Conservation (phyloP, 1,140 invertebrate genomes). For the Pseudobourletiella spinata region DNA sequence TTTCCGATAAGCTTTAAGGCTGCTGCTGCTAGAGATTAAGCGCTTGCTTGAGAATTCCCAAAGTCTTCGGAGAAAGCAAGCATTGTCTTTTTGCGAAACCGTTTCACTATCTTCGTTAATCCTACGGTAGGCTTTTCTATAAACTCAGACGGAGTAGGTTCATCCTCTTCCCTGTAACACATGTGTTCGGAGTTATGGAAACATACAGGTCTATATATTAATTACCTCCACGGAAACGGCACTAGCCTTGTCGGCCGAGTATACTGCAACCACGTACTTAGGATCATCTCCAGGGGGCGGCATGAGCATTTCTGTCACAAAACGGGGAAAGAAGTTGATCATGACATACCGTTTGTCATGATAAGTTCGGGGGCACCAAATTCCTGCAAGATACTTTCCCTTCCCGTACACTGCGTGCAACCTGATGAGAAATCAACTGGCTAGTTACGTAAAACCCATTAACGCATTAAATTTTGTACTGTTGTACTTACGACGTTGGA, state of each 20-base stretch:
- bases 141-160: too few species aligned
- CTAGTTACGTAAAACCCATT: background rate
- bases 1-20: too few species aligned
- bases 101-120: too few species aligned
- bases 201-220: too few species aligned
- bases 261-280: constrained; percentile 26
- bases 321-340: constrained; percentile 32
- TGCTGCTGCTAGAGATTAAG: too few species aligned
- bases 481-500: constrained; percentile 26
- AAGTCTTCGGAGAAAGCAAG: too few species aligned
- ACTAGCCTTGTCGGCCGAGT: constrained; percentile 9
- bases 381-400: constrained; percentile 17
- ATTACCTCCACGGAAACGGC: constrained; percentile 15
- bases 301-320: constrained; percentile 32
- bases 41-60: too few species aligned
- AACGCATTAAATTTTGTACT: background rate
- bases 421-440: constrained; percentile 1
- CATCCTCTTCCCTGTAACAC: too few species aligned
- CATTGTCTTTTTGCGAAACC: too few species aligned
- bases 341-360: constrained; percentile 33
- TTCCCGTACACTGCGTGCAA: constrained; percentile 30
- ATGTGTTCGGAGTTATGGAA: too few species aligned
- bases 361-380: constrained; percentile 32
- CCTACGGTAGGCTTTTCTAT: too few species aligned
- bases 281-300: constrained; percentile 14